Conservation (phyloP, 2,113 vertebrate species). For the Copsychus sechellarum region DNA sequence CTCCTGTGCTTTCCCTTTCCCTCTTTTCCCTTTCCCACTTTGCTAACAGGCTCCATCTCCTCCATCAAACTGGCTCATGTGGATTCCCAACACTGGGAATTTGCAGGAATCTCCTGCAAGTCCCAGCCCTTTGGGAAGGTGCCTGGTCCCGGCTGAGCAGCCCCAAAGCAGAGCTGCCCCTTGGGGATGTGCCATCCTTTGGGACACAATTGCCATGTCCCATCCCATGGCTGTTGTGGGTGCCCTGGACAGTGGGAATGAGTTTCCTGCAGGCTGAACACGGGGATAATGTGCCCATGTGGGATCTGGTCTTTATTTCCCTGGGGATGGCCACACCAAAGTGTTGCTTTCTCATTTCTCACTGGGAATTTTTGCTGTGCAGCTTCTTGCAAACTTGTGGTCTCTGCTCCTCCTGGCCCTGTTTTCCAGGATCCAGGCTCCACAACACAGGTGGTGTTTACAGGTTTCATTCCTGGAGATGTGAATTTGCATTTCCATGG, state of each 20-base stretch:
- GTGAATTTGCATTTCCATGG: background rate
- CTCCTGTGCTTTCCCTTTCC: background rate
- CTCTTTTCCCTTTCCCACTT: too few relatives aligned
- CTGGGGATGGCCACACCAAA: background rate
- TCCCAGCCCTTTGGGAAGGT: background rate
- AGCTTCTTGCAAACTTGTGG: background rate
- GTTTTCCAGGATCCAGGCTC: background rate
- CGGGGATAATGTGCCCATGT: fast-evolving
- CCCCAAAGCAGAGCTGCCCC: background rate
- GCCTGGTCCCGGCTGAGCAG: background rate
- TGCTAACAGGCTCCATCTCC: background rate
- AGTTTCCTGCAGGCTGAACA: background rate
- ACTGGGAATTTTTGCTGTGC: fast-evolving
- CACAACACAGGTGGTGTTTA: background rate
- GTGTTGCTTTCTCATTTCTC: background rate
- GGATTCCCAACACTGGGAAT: background rate
- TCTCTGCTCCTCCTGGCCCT: background rate
- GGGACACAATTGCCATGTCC: fast-evolving
- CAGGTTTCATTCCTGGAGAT: background rate
- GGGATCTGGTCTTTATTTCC: background rate
- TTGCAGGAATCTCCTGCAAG: background rate
- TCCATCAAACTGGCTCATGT: fast-evolving
- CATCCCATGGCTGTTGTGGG: fast-evolving
- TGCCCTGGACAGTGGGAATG: fast-evolving
- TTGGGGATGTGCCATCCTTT: background rate